Evolutionary conservation across 1,140 invertebrate genomes (phyloP).

Genomic region (Drosophila guanche): DNA sequence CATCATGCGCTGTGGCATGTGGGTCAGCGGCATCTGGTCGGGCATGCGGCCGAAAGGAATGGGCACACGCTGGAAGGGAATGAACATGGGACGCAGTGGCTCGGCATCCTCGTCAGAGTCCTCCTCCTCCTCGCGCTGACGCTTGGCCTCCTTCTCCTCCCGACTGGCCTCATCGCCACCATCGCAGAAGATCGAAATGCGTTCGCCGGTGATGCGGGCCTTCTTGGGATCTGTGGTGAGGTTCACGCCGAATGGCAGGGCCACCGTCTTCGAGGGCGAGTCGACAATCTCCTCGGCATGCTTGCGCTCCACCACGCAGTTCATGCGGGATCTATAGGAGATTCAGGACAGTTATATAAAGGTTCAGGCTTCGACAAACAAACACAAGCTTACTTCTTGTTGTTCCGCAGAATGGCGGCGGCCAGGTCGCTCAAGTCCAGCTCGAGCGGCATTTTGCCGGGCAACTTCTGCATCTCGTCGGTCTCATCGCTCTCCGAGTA

Average conservation of each 20-base stretch:
- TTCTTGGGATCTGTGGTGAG: constrained; percentile 89
- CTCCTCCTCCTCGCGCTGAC: constrained; percentile 71
- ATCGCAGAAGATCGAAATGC: constrained; percentile 93
- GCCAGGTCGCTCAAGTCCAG: constrained; percentile 92
- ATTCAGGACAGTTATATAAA: not conserved
- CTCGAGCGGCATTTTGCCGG: constrained; percentile 90
- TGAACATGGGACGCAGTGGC: constrained; percentile 79
- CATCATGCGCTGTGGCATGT: constrained; percentile 83
- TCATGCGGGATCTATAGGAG: constrained; percentile 88
- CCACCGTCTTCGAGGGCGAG: constrained; percentile 87
- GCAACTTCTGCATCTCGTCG: constrained; percentile 86
- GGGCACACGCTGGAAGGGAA: constrained; percentile 81
- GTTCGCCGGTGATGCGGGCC: constrained; percentile 90
- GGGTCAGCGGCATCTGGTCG: constrained; percentile 80
- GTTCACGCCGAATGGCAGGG: constrained; percentile 88
- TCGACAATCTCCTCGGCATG: constrained; percentile 92
- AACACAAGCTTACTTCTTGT: constrained; percentile 85
- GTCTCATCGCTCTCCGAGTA: constrained; percentile 83
- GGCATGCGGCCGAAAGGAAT: constrained; percentile 82
- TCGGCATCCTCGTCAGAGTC: constrained; percentile 75
- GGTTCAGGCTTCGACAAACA: not conserved
- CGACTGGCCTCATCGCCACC: constrained; percentile 85
- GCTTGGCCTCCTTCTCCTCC: constrained; percentile 55
- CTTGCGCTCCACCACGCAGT: constrained; percentile 93
- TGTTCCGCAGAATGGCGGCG: constrained; percentile 89